These are phyloP conservation scores for Pan paniscus DNA, from an alignment of 2,113 vertebrate species.

Conservation along the genomic window DNA sequence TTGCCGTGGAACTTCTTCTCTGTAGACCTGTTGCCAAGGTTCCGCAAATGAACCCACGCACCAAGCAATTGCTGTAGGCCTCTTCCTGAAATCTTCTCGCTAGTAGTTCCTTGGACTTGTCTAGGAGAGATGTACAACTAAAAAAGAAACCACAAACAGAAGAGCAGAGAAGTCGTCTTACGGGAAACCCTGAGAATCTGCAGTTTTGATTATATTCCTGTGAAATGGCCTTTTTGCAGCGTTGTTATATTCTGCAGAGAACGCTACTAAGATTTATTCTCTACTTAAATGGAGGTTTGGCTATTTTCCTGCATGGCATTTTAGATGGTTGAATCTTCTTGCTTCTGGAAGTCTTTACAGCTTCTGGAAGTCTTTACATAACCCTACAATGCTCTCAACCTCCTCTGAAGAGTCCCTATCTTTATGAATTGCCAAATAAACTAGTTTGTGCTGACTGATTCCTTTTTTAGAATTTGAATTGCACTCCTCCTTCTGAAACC, in stretches of 20 bases:
- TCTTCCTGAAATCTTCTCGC: neutral
- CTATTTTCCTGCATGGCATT: neutral
- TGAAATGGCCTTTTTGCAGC: neutral
- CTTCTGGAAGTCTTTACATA: neutral
- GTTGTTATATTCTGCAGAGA: neutral
- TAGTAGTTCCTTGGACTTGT: neutral
- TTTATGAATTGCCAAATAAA: neutral
- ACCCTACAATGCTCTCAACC: neutral
- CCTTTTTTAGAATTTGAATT: neutral
- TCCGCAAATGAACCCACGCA: neutral
- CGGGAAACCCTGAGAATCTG: neutral
- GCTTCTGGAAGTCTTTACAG: neutral
- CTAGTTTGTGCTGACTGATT: neutral
- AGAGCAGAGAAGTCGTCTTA: neutral
- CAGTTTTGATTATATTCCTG: neutral
- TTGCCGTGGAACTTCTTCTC: neutral
- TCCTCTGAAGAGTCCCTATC: neutral
- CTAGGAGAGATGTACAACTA: neutral
- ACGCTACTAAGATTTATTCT: neutral
- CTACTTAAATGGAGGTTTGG: neutral
- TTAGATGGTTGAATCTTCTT: neutral
- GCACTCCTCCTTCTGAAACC: neutral
- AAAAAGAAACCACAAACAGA: neutral
- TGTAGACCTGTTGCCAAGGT: neutral
- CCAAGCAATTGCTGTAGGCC: neutral